phyloP scores from a whole-genome alignment of 2,113 vertebrate species.

The Merops nubicus region DNA sequence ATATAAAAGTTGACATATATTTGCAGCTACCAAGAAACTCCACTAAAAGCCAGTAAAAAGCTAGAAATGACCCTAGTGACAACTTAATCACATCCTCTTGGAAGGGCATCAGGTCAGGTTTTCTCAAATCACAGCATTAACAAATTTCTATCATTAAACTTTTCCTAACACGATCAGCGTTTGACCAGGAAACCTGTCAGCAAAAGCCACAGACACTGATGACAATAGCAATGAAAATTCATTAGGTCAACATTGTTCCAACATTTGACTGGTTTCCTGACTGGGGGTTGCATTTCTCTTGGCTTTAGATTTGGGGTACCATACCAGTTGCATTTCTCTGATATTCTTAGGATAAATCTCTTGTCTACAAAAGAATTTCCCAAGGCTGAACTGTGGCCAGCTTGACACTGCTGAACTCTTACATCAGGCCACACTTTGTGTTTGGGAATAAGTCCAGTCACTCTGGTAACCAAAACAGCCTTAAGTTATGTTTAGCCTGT shows the following conservation, averaged over 20 bases:
- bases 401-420: not conserved
- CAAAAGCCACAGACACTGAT: not conserved
- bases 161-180: not conserved
- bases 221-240: not conserved
- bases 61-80: not conserved
- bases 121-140: not conserved
- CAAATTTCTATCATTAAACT: not conserved
- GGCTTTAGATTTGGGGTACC: not conserved
- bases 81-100: not conserved
- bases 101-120: not conserved
- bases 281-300: not conserved
- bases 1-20: not conserved
- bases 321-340: not conserved
- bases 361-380: not conserved
- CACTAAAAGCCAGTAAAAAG: not conserved
- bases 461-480: not conserved
- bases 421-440: not conserved
- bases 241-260: not conserved
- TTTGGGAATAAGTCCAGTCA: not conserved
- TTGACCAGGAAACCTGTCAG: not conserved
- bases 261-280: not conserved
- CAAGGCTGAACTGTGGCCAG: not conserved
- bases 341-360: not conserved
- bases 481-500: not conserved
- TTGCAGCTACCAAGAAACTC: not conserved